Evolutionary conservation across 2,888 invertebrate genomes (phyloP).

Genomic region (Scaptomyza flava): DNA sequence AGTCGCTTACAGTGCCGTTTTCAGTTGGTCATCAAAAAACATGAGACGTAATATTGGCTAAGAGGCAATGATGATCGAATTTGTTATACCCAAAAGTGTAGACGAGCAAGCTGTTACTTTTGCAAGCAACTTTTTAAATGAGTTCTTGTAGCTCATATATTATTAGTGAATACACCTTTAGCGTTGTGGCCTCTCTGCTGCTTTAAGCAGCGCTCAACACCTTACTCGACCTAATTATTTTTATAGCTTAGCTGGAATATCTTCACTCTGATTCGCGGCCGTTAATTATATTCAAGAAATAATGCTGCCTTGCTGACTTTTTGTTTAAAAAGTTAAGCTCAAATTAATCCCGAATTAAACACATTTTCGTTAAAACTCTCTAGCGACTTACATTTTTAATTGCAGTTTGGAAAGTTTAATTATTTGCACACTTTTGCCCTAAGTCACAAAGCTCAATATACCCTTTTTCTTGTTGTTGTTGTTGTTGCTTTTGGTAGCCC

Average conservation of each 20-base stretch:
- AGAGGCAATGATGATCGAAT: conserved; percentile 1
- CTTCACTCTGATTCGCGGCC: background rate
- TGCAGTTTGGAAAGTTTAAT: background rate
- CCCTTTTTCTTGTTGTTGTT: background rate
- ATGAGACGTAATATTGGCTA: conserved; percentile 16
- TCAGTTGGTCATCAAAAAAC: conserved; percentile 38
- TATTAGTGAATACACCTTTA: too few relatives aligned
- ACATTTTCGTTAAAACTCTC: background rate
- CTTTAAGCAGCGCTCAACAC: background rate
- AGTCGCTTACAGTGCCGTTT: conserved; percentile 16
- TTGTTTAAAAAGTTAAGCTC: conserved; percentile 1
- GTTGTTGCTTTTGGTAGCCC: background rate
- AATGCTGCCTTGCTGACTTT: conserved; percentile 1
- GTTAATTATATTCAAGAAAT: background rate
- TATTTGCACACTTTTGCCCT: background rate
- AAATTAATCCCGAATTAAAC: conserved; percentile 9
- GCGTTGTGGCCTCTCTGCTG: background rate
- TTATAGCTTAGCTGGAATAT: conserved; percentile 1
- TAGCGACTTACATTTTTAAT: conserved; percentile 1
- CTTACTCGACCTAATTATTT: conserved; percentile 2
- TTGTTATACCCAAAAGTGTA: background rate
- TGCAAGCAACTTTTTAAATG: background rate
- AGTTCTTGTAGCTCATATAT: background rate
- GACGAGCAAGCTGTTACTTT: background rate
- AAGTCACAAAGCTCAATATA: background rate